Conservation (phyloP, 2,888 invertebrate species). For the Onchidella celtica region DNA sequence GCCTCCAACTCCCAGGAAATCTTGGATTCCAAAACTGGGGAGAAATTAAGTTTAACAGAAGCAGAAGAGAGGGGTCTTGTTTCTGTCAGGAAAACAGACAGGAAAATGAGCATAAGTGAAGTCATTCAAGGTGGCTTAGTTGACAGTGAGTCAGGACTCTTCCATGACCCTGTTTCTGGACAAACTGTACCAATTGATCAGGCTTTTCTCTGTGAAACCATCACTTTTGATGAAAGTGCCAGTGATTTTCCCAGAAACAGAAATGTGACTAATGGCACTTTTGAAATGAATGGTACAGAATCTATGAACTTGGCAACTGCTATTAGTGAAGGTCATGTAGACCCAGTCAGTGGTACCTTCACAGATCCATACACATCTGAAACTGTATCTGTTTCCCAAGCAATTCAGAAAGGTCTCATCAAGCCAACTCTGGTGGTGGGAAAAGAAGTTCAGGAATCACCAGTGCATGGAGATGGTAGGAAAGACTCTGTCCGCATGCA, state of each 20-base stretch:
- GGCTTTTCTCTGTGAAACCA: constrained; percentile 55
- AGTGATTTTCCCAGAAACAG: constrained; percentile 84
- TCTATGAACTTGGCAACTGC: constrained; percentile 65
- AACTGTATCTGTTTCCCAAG: constrained; percentile 81
- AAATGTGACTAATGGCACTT: constrained; percentile 22
- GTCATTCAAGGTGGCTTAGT: constrained; percentile 87
- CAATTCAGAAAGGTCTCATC: constrained; percentile 81
- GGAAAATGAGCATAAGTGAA: constrained; percentile 86
- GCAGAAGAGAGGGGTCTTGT: constrained; percentile 58
- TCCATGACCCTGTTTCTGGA: constrained; percentile 65
- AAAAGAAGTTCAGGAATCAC: constrained; percentile 4
- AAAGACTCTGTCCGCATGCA: constrained; percentile 39
- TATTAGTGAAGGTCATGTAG: constrained; percentile 60
- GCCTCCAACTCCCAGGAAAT: constrained; percentile 53
- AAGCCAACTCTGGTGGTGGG: constrained; percentile 53
- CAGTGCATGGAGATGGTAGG: neutral
- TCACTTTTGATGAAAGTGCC: constrained; percentile 8
- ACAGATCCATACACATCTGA: constrained; percentile 61
- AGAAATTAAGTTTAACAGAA: constrained; percentile 56
- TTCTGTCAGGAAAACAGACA: constrained; percentile 87
- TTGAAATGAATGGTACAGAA: constrained; percentile 36
- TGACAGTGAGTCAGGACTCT: constrained; percentile 66
- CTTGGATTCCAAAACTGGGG: constrained; percentile 55
- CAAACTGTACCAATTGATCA: constrained; percentile 68
- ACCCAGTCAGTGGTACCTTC: constrained; percentile 62